Percentiles rank a stretch among this genome's conserved stretches.
Evolutionary conservation across 2,888 invertebrate genomes (phyloP).

Genomic region (Slavum lentiscoides): DNA sequence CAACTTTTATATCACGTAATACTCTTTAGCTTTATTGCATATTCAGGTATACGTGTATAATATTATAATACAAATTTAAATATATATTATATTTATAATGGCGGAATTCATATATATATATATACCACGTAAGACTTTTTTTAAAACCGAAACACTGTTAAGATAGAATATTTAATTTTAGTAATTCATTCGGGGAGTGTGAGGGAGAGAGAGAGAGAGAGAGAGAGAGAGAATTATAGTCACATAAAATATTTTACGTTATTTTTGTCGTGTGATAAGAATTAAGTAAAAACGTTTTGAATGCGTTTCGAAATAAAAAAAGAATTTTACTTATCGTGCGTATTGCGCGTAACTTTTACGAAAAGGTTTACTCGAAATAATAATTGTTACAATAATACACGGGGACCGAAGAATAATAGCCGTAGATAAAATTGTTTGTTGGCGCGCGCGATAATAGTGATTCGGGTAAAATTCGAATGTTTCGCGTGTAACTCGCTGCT

Average conservation of each 20-base stretch:
- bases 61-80: no score
- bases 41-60: no score
- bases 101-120: background rate
- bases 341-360: conserved; percentile 7
- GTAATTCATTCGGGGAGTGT: background rate
- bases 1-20: no score
- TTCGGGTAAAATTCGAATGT: conserved; percentile 8
- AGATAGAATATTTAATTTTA: conserved; percentile 12
- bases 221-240: no score
- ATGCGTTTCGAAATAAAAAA: background rate
- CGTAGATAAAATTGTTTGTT: conserved; percentile 14
- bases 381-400: conserved; percentile 15
- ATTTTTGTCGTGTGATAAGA: conserved; percentile 3
- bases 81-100: no score
- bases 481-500: background rate
- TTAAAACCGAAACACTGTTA: background rate
- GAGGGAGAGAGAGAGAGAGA: no score
- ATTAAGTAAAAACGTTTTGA: conserved; percentile 6
- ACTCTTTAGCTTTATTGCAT: no score
- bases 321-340: conserved; percentile 12
- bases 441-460: background rate
- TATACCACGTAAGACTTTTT: background rate
- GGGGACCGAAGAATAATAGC: background rate
- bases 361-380: conserved; percentile 7
- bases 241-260: background rate